Conservation (phyloP, 2,888 invertebrate genomes). For the Malacosoma neustria region DNA sequence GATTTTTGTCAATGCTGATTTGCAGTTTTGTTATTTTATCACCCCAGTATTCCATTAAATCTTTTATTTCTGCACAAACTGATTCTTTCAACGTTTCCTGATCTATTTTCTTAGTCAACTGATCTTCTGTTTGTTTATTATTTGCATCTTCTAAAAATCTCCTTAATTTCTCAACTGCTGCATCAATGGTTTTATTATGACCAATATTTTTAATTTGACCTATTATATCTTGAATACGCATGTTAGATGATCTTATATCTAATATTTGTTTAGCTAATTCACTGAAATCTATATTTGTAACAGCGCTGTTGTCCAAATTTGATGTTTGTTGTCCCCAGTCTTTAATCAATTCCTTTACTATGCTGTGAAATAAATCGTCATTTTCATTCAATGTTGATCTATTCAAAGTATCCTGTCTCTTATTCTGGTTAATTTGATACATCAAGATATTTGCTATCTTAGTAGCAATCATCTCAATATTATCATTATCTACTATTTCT, state of each 20-base stretch:
- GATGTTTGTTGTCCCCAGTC: not conserved
- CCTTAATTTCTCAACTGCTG: not conserved
- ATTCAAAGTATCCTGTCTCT: not conserved
- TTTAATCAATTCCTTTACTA: not conserved
- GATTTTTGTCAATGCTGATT: no score
- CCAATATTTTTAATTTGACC: not conserved
- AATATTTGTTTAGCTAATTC: not conserved
- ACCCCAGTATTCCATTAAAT: no score
- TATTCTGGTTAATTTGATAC: not conserved
- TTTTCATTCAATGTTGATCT: not conserved
- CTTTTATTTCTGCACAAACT: no score
- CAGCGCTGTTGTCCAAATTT: not conserved
- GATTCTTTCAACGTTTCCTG: no score
- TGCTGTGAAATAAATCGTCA: not conserved
- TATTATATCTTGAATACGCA: not conserved
- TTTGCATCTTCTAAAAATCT: no score
- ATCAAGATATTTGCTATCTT: not conserved
- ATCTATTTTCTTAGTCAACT: no score
- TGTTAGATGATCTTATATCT: not conserved
- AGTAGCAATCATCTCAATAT: not conserved
- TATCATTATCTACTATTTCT: not conserved
- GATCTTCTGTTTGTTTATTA: no score
- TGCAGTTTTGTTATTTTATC: no score
- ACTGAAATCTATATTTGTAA: not conserved
- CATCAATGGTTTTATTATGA: not conserved